phyloP scores from a whole-genome alignment of 1,140 invertebrate species.

The Ericerus pela region DNA sequence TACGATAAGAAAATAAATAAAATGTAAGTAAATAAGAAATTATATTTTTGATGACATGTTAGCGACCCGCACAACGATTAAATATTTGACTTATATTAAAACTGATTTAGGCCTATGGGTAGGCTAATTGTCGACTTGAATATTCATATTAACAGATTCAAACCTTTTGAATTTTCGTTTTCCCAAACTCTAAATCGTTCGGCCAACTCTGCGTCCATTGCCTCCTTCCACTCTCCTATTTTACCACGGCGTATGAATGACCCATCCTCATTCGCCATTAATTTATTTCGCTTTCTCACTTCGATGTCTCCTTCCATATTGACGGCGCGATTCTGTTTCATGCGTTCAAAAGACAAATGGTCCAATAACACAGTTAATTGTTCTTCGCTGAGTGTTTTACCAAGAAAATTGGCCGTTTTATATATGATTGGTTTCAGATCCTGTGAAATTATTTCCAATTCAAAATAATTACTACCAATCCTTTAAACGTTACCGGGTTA shows the following conservation, averaged over 20 bases:
- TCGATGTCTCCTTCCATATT: slow-evolving; percentile 36
- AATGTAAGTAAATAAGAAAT: no score
- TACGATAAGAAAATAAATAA: no score
- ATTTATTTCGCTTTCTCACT: slow-evolving; percentile 32
- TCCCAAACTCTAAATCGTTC: slow-evolving; percentile 59
- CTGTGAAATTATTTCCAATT: slow-evolving; percentile 18
- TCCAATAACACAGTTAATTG: slow-evolving; percentile 49
- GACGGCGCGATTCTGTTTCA: slow-evolving; percentile 60
- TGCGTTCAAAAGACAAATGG: slow-evolving; percentile 45
- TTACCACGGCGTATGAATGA: slow-evolving; percentile 66
- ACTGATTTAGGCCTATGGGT: no score
- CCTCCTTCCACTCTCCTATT: slow-evolving; percentile 70
- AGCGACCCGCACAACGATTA: no score
- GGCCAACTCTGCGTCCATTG: slow-evolving; percentile 54
- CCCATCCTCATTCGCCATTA: slow-evolving; percentile 36
- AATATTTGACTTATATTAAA: no score
- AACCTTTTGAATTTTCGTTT: no score
- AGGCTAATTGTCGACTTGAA: no score
- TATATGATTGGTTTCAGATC: slow-evolving; percentile 45
- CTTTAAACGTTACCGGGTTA: no score
- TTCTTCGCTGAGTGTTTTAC: slow-evolving; percentile 44
- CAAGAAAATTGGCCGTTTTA: slow-evolving; percentile 57
- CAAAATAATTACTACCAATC: no score
- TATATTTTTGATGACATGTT: no score
- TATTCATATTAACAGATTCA: no score